A percentile compares a stretch with the other conserved stretches of the same genome.
These are phyloP conservation scores for Rhamphomyia laevipes DNA, from an alignment of 2,888 invertebrate genomes.

Conservation along the genomic window DNA sequence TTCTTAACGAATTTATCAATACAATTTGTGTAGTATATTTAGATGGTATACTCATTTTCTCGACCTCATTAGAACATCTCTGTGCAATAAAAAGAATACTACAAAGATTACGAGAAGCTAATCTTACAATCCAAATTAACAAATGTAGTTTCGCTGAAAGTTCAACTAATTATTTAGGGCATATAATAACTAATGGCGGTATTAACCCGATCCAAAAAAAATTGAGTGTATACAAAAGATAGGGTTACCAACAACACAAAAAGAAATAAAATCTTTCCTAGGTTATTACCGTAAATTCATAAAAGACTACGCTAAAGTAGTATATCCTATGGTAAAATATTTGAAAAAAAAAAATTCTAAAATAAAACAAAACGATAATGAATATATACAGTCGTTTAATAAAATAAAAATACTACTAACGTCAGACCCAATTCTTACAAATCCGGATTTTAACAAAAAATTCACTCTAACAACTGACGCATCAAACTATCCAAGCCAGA, in stretches of 20 bases:
- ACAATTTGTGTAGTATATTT: conserved; percentile 12
- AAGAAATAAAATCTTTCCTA: conserved; percentile 13
- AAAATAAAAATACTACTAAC: conserved; percentile 4
- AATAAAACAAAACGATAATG: not conserved
- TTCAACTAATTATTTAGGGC: conserved; percentile 11
- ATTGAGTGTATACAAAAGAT: conserved; percentile 1
- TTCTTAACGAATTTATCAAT: conserved; percentile 10
- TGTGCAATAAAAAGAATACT: conserved; percentile 8
- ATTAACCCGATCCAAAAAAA: conserved; percentile 11
- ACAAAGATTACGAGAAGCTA: conserved; percentile 3
- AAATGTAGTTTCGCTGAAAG: conserved; percentile 11
- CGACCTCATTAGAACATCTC: conserved; percentile 9
- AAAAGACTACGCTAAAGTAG: conserved; percentile 2
- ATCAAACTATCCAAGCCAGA: conserved; percentile 1
- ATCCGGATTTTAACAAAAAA: conserved; percentile 2
- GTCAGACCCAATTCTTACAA: not conserved
- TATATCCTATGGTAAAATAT: conserved; percentile 1
- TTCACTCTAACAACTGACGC: conserved; percentile 5
- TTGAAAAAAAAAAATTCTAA: conserved; percentile 2
- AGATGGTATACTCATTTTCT: conserved; percentile 13
- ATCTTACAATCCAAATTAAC: conserved; percentile 11
- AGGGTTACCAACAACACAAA: conserved; percentile 8
- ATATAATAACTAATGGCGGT: conserved; percentile 9
- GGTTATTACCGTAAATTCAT: conserved; percentile 9
- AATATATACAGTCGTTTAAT: conserved; percentile 1